Evolutionary conservation across 2,888 invertebrate species (phyloP).

Genomic region (Drosophila stalkeri): DNA sequence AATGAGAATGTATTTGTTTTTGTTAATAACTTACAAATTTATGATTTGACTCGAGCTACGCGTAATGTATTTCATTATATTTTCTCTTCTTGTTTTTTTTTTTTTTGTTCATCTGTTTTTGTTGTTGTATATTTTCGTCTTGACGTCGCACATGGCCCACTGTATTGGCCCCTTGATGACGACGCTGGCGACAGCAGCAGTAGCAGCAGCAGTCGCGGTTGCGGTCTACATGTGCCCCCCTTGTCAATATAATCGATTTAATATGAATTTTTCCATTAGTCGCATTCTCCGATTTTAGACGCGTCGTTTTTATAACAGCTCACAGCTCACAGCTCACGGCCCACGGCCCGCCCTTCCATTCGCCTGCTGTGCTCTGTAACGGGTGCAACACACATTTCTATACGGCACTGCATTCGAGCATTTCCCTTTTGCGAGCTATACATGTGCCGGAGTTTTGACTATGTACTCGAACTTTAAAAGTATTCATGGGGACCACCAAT

Average conservation of each 20-base stretch:
- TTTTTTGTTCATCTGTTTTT: background rate
- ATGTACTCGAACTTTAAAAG: constrained; percentile 55
- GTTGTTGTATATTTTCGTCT: constrained; percentile 22
- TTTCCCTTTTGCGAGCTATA: constrained; percentile 17
- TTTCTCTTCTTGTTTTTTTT: background rate
- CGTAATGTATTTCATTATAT: constrained; percentile 11
- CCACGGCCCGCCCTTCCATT: background rate
- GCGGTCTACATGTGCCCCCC: constrained; percentile 32
- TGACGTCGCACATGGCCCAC: constrained; percentile 32
- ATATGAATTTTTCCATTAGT: constrained; percentile 84
- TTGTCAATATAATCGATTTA: constrained; percentile 84
- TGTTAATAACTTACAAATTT: constrained; percentile 70
- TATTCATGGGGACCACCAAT: constrained; percentile 68
- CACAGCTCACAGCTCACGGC: constrained; percentile 30
- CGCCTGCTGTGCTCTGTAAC: background rate
- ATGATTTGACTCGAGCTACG: constrained; percentile 46
- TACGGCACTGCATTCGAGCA: constrained; percentile 1
- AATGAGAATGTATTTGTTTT: constrained; percentile 21
- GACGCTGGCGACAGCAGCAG: constrained; percentile 39
- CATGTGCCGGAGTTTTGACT: constrained; percentile 51
- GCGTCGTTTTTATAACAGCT: constrained; percentile 52
- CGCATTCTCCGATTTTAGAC: constrained; percentile 75
- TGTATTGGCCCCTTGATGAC: constrained; percentile 40
- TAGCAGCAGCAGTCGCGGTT: constrained; percentile 8
- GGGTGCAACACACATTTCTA: constrained; percentile 20